Conservation (phyloP, 92 coral and sea anemone genomes). For the Ricordea florida region DNA sequence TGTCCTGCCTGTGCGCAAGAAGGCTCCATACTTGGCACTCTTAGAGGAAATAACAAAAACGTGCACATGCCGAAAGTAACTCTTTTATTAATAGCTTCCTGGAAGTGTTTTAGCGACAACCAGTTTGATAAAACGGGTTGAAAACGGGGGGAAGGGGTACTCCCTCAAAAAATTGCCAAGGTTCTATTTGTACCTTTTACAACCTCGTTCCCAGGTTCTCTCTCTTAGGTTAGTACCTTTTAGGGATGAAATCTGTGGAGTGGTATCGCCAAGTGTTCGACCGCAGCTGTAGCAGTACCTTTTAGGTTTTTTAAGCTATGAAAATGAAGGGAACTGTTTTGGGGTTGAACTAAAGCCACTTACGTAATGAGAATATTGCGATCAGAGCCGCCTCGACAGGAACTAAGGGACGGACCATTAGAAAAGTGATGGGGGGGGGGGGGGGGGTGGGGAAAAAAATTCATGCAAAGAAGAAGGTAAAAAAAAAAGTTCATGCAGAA, state of each 20-base stretch:
- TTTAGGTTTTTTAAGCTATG: neutral
- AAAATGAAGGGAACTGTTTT: neutral
- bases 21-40: constrained; percentile 51
- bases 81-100: neutral
- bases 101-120: neutral
- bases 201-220: no score
- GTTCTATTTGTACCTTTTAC: no score
- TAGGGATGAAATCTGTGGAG: constrained; percentile 11
- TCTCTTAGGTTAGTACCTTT: constrained; percentile 2
- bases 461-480: neutral
- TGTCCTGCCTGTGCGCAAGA: constrained; percentile 25
- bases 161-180: neutral
- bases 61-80: constrained; percentile 39
- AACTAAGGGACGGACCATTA: neutral
- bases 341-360: no score
- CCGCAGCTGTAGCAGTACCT: neutral
- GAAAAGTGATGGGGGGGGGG: neutral
- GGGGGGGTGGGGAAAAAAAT: no score
- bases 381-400: constrained; percentile 8
- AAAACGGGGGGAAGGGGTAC: constrained; percentile 7
- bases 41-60: constrained; percentile 29
- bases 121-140: neutral
- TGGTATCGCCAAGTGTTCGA: neutral
- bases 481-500: neutral
- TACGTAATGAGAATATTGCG: constrained; percentile 7